A percentile compares a stretch with the other conserved stretches of the same genome.
Evolutionary conservation across 2,113 vertebrate species (phyloP).

Genomic region (Takifugu flavidus): DNA sequence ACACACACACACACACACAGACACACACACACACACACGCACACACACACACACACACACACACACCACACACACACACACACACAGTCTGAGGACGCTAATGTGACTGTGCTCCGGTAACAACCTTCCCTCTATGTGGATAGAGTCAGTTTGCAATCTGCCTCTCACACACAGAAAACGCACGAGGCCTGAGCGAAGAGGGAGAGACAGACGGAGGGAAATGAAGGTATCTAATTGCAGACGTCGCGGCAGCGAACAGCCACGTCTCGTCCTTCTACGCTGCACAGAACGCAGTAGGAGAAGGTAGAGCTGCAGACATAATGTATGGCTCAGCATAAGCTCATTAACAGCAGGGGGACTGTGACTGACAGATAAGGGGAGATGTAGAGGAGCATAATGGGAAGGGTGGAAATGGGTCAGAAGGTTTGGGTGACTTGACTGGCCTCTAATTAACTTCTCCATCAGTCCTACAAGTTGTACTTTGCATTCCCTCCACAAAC

Average conservation of each 20-base stretch:
- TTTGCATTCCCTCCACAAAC: constrained; percentile 15
- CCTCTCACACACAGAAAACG: constrained; percentile 35
- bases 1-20: constrained; percentile 27
- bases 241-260: constrained; percentile 26
- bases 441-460: constrained; percentile 65
- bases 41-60: constrained; percentile 15
- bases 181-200: constrained; percentile 33
- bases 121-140: constrained; percentile 56
- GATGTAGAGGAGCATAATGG: constrained; percentile 18
- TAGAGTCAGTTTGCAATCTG: constrained; percentile 30
- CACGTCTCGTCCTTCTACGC: constrained; percentile 12
- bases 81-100: constrained; percentile 49
- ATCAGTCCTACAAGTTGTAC: constrained; percentile 30
- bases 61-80: constrained; percentile 9
- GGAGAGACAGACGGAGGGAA: constrained; percentile 39
- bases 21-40: constrained; percentile 14
- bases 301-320: constrained; percentile 37
- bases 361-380: constrained; percentile 48
- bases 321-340: constrained; percentile 43
- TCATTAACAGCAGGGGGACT: constrained; percentile 48
- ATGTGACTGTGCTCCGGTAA: constrained; percentile 47
- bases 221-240: constrained; percentile 56
- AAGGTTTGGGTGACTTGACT: constrained; percentile 50
- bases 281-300: neutral
- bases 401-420: constrained; percentile 46